A percentile compares a stretch with the other conserved stretches of the same genome.
Conservation (phyloP, 2,113 vertebrate genomes). For the Ailurus styani region DNA sequence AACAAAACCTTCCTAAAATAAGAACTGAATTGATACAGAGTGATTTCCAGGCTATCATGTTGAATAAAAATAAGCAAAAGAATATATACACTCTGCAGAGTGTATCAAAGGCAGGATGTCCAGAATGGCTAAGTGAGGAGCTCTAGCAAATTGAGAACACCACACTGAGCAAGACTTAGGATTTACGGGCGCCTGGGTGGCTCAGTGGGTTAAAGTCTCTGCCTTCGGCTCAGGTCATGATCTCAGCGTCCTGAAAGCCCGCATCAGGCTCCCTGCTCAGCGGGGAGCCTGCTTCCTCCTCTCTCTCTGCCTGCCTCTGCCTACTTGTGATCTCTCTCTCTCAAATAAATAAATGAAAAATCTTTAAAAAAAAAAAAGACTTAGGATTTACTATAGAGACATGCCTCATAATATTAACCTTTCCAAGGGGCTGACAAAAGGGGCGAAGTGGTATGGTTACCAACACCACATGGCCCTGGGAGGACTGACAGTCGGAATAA, state of each 20-base stretch:
- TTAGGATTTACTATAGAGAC: background rate
- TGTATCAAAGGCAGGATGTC: background rate
- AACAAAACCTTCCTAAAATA: background rate
- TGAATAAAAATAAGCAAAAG: background rate
- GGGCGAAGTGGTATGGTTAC: background rate
- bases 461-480: background rate
- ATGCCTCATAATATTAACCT: background rate
- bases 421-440: background rate
- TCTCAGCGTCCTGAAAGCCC: too few relatives aligned
- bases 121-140: background rate
- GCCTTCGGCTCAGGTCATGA: too few relatives aligned
- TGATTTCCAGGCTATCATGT: background rate
- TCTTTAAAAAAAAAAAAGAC: too few relatives aligned
- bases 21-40: background rate
- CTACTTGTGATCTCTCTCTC: too few relatives aligned
- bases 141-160: background rate
- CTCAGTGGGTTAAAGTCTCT: too few relatives aligned
- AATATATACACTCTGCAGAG: background rate
- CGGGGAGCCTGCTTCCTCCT: too few relatives aligned
- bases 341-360: too few relatives aligned
- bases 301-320: too few relatives aligned
- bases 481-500: background rate
- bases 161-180: background rate
- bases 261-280: too few relatives aligned
- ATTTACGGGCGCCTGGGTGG: too few relatives aligned